These are phyloP conservation scores for Glossophaga mutica DNA, from an alignment of 2,797 vertebrate species.

Conservation along the genomic window DNA sequence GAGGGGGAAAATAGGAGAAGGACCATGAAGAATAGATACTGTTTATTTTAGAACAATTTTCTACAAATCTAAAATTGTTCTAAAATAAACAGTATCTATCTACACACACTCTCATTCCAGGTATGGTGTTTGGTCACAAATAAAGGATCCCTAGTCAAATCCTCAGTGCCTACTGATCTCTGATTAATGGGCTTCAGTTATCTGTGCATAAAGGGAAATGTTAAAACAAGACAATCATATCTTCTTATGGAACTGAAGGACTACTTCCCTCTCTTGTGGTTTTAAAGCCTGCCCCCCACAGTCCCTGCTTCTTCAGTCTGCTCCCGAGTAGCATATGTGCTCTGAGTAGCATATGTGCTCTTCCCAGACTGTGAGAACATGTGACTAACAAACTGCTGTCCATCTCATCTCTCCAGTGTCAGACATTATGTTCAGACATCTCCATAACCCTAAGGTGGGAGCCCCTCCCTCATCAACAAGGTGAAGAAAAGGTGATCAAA, in stretches of 20 bases:
- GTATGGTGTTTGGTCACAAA: not conserved
- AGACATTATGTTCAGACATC: not conserved
- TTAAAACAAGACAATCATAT: not conserved
- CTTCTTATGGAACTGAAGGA: not conserved
- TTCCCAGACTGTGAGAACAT: not conserved
- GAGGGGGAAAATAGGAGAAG: not conserved
- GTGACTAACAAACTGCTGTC: not conserved
- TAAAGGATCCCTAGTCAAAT: not conserved
- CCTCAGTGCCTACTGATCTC: not conserved
- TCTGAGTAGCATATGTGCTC: not conserved
- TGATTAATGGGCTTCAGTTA: not conserved
- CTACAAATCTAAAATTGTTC: not conserved
- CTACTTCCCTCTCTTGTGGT: not conserved
- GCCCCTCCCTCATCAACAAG: not conserved
- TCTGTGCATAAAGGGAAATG: not conserved
- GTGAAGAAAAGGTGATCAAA: not conserved
- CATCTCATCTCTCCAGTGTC: not conserved
- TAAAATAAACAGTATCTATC: not conserved
- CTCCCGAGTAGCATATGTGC: not conserved
- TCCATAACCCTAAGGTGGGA: not conserved
- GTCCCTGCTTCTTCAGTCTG: not conserved
- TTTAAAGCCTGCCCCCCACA: not conserved
- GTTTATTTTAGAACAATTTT: not conserved
- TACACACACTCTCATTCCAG: not conserved
- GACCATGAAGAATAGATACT: no score